Evolutionary conservation across 2,113 vertebrate genomes (phyloP).

Genomic region (Microcebus lehilahytsara): DNA sequence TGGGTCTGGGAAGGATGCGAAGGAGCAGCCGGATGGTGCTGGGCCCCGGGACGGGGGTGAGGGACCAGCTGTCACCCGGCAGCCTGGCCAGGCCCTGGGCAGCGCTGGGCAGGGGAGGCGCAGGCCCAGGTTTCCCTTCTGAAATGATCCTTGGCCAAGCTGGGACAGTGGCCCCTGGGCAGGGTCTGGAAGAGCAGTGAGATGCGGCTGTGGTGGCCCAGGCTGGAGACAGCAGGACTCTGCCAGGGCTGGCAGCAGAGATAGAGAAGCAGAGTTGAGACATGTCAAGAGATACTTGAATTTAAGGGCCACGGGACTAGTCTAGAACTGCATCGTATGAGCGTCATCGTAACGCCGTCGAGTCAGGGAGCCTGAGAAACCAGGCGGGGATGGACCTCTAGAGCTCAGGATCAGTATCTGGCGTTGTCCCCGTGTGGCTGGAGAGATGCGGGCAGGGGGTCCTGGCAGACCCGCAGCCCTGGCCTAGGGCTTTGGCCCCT

Average conservation of each 20-base stretch:
- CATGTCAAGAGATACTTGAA: rapidly evolving
- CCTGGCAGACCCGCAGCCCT: neutral
- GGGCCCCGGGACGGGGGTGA: rapidly evolving
- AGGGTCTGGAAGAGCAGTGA: neutral
- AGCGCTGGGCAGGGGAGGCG: neutral
- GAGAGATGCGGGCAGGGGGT: neutral
- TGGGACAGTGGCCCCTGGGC: neutral
- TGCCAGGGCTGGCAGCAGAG: rapidly evolving
- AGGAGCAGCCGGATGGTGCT: neutral
- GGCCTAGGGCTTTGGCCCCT: neutral
- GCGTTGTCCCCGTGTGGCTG: neutral
- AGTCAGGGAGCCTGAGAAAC: neutral
- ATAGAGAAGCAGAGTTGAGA: rapidly evolving
- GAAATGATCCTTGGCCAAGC: rapidly evolving
- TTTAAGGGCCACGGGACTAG: rapidly evolving
- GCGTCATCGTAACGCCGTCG: neutral
- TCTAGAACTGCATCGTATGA: rapidly evolving
- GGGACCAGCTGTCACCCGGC: too few relatives aligned
- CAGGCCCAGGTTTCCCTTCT: neutral
- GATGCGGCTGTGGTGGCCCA: neutral
- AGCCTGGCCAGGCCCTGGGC: neutral
- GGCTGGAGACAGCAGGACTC: neutral
- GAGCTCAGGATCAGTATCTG: neutral
- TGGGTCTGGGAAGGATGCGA: rapidly evolving
- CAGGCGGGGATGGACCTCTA: neutral